These are phyloP conservation scores for Pantherophis guttatus DNA, from an alignment of 2,113 vertebrate species.

Conservation along the genomic window DNA sequence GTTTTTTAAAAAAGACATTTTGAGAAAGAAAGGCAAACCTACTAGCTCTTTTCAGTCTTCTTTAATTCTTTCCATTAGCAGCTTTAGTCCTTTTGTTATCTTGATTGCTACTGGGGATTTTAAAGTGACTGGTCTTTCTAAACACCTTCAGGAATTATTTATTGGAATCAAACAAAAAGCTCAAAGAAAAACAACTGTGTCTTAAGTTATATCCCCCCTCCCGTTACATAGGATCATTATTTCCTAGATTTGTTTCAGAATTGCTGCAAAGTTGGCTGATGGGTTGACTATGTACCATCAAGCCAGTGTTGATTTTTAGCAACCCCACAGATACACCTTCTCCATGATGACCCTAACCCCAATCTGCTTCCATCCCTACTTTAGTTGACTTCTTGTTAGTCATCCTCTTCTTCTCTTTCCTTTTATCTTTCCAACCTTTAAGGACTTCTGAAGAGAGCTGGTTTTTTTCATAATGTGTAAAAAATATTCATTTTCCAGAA, in stretches of 20 bases:
- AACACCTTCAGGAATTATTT: background rate
- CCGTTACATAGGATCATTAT: background rate
- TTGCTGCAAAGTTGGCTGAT: background rate
- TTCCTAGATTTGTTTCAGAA: background rate
- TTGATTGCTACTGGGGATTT: background rate
- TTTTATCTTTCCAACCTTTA: background rate
- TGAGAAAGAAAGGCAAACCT: background rate
- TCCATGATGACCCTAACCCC: background rate
- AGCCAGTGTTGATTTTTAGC: background rate
- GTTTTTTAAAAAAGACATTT: background rate
- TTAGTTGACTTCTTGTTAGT: background rate
- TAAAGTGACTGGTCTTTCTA: background rate
- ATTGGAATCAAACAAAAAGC: constrained; percentile 1
- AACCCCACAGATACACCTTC: background rate
- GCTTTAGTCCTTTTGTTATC: constrained; percentile 5
- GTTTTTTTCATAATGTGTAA: background rate
- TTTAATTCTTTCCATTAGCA: constrained; percentile 23
- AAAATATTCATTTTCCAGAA: background rate
- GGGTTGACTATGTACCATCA: background rate
- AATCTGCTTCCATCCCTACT: background rate
- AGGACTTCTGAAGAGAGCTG: background rate
- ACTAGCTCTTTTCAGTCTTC: background rate
- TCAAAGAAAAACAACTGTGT: background rate
- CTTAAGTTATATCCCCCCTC: background rate
- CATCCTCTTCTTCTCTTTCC: background rate